These are phyloP conservation scores for Latrodectus geometricus DNA, from an alignment of 1,140 invertebrate genomes.

Conservation along the genomic window DNA sequence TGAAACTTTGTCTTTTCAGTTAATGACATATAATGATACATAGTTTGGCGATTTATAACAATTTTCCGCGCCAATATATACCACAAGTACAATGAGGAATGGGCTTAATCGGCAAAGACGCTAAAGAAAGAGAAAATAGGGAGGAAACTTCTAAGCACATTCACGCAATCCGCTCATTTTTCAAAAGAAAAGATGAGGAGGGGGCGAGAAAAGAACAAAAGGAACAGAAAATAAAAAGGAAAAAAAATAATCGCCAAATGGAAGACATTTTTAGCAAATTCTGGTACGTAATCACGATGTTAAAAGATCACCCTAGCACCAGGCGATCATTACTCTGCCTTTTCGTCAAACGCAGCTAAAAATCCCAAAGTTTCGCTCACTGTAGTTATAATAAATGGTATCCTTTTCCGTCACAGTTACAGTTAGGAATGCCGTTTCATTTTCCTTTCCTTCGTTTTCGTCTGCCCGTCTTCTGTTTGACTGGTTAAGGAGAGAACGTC, in stretches of 20 bases:
- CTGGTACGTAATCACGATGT: neutral
- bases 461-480: neutral
- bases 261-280: conserved; percentile 2
- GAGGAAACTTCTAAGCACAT: neutral
- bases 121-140: neutral
- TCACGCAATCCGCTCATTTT: neutral
- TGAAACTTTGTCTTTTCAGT: no score
- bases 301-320: neutral
- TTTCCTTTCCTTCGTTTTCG: neutral
- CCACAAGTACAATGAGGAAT: neutral
- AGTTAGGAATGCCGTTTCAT: neutral
- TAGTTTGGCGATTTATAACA: no score
- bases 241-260: neutral
- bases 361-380: neutral
- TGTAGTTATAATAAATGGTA: neutral
- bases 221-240: neutral
- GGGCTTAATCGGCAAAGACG: neutral
- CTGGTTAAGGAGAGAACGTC: neutral
- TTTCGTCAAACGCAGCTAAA: neutral
- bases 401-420: neutral
- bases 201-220: neutral
- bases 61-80: no score
- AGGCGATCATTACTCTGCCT: neutral
- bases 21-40: no score
- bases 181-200: neutral